Base-by-base conservation (phyloP, 2,113 vertebrate species). In the Oceanites oceanicus region DNA sequence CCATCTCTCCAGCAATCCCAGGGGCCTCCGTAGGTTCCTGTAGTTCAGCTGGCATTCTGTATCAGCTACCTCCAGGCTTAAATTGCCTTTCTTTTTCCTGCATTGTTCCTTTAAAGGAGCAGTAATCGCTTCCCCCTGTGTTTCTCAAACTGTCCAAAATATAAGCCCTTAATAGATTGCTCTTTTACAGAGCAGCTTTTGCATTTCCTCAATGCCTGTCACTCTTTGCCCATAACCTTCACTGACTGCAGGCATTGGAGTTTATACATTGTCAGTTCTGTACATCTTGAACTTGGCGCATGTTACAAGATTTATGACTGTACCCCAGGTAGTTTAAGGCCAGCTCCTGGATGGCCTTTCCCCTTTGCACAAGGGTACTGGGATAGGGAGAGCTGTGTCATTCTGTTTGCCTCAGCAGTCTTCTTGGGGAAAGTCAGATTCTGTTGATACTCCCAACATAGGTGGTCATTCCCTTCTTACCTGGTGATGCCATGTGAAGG, bases 41-140 rank as follows among this genome's bases (percentile, higher is more conserved):
- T 49, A 94, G 94, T 94, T 95, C 94, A 93, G 71, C 94, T 90
- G 87, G 74, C 66, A 53, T 88, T 95, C 92, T 86, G 13, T 90
- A 88, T 96, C 77, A 83, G 90, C 81, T 86, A 58, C 90, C 81
- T 93, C 63, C 74, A 93, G 96, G 87, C 85, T 94, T 85, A 85
- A 90, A 94, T 65, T 96, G 74, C 81, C 38, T 95, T 94, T 92
- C 72, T 94, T 91, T 90, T 85, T 73, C 81, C 34, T 79, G 40
- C 50, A 15, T 79, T 84, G 32, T 88, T 91, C 47, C 18, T 88
- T 93, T 96, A 95, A 93, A 91, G 86, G 65, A 91, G 23, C 42
- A 79, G 70, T 92, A 90, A 93, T 96, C 70, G 53, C 75, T 95
- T 85, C 58, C 32, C 29, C 68, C 49, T 63, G 40, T 59, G 87